Evolutionary conservation across 2,113 vertebrate genomes (phyloP), one percentile per base, ranked within the genome.

Genomic region (Calyptommatus sinebrachiatus): DNA sequence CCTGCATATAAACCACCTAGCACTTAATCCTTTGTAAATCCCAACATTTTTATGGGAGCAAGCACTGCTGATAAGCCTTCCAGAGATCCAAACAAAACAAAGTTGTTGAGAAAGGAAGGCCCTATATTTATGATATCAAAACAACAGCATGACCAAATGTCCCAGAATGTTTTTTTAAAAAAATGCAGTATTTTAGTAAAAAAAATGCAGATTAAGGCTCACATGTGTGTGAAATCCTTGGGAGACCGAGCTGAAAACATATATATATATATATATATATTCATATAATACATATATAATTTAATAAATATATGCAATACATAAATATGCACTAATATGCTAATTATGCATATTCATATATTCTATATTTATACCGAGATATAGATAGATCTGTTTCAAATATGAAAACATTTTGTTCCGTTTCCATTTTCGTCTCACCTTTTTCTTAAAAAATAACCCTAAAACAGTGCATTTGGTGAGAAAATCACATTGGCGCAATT

Each of bases 151-250:
- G 3, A 90, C 48, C 78, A 79, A 74, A 78, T 70, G 45, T 24
- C 75, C n/a, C 73, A 76, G 91, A 86, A 57, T 29, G 35, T 69
- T 35, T 65, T 65, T 28, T 26, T n/a, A 65, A n/a, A 66, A 66
- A 66, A 62, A 62, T 46, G 71, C 70, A 41, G 35, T 41, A 41
- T 41, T 41, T 41, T 71, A 78, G 88, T 78, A 77, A 85, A 71
- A n/a, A 87, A 90, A 89, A 79, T 83, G 86, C 83, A 76, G 28
- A 84, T 94, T 95, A 95, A 95, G 93, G 94, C 94, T 93, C 79
- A 87, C 45, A 73, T 67, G 81, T 84, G 91, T 90, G 85, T 89
- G 92, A 91, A 93, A 88, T 81, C 69, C 77, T 83, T 88, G 88
- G 53, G 89, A 91, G 88, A 91, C 53, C 63, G 88, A 91, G 80